Base-by-base conservation (phyloP, 2,113 vertebrate species). In the Cyrtonyx montezumae region DNA sequence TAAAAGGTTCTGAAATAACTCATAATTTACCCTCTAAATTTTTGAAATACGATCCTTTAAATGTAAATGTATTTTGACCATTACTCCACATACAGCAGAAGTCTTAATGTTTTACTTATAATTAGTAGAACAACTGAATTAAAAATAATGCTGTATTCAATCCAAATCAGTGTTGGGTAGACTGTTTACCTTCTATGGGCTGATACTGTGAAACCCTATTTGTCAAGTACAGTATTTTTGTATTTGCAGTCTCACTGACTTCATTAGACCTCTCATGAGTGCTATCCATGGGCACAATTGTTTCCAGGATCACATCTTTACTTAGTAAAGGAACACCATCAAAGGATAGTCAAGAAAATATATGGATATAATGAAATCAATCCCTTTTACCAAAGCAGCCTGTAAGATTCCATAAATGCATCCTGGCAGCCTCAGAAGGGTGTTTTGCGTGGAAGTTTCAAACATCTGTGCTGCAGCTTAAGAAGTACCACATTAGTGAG, bases 381-480 rank as follows among this genome's bases (percentile, higher is more conserved):
- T 70, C 3, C 32, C 80, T 74, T 69, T 86, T 37, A 81, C 28
- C 73, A 96, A 96, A 95, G 42, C 22, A 93, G 46, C 86, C 76
- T 71, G 55, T 37, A 91, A 74, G 51, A 80, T 85, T 74, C 81
- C 94, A 5, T 90, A 94, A 92, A 43, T 45, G 53, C 46, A 88
- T 74, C 73, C 92, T 91, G 68, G 14, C 43, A 80, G 70, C 49
- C 67, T 90, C 68, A 71, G 84, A 91, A 94, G 84, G 61, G 11
- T 0, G 4, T 62, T 87, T 86, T 68, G 89, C 51, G 62, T 48
- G 86, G 42, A 84, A 71, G 15, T 85, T 83, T 74, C 43, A 90
- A 75, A 78, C 51, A 92, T 74, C 56, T 91, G 80, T 86, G 81
- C 69, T 88, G 32, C 83, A 96, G 90, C 46, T 87, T 91, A 75